Conservation (phyloP, 1,140 invertebrate genomes). For the Rhopalosiphum maidis region DNA sequence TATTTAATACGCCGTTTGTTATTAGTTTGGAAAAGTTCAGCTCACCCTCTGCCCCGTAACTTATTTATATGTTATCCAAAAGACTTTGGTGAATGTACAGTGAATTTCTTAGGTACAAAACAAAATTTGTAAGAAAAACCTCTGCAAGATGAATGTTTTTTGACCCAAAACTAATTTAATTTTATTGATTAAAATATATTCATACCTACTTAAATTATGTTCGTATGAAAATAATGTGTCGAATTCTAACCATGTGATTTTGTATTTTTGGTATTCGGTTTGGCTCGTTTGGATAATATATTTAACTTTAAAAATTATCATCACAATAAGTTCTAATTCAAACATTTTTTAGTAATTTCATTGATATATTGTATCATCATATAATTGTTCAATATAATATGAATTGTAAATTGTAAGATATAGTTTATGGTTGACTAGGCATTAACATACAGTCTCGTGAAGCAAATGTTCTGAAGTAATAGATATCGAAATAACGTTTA, state of each 20-base stretch:
- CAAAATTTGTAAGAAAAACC: not conserved
- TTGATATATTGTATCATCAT: not conserved
- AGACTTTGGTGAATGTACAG: not conserved
- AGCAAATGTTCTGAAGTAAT: no score
- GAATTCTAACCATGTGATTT: not conserved
- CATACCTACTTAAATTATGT: not conserved
- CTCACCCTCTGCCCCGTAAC: fast-evolving
- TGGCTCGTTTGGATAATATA: not conserved
- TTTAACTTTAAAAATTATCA: not conserved
- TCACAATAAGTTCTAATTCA: not conserved
- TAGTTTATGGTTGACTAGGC: no score
- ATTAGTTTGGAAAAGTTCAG: not conserved
- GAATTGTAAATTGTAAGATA: no score
- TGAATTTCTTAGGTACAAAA: not conserved
- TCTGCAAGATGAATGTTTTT: not conserved
- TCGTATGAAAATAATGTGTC: not conserved
- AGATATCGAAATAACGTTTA: no score
- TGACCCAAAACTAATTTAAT: not conserved
- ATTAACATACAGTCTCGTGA: no score
- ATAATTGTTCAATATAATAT: not conserved
- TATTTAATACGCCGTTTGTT: not conserved
- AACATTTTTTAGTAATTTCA: not conserved
- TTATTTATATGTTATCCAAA: not conserved
- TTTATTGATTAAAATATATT: no score
- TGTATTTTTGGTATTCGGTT: not conserved